Evolutionary conservation across 2,113 vertebrate genomes (phyloP), one percentile per base, ranked within the genome.

Genomic region (Laticauda laticaudata): DNA sequence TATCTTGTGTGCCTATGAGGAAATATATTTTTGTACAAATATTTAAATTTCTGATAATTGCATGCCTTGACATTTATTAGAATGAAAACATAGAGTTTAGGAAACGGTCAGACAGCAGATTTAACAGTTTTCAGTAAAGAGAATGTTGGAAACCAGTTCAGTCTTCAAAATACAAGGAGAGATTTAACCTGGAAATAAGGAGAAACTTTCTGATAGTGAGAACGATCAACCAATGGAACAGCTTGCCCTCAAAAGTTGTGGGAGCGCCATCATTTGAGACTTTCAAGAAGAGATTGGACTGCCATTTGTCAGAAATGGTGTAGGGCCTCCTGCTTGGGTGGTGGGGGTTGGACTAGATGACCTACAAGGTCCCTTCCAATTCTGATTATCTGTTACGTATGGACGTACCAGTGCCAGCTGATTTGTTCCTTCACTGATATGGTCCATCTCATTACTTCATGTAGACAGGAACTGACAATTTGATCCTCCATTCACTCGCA

Each of bases 21-120:
- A 87, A 26, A 48, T 87, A 81, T n/a, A 69, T 95, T 88, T 91
- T 89, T 91, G 53, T 93, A 93, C 94, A 96, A 97, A 96, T 97
- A 96, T 95, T 96, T 95, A 95, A 96, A 94, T 92, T 89, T 43
- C 88, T 94, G 92, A 89, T 96, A 95, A 93, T 18, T 94, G 89
- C 34, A 85, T 92, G 91, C 90, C 64, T 91, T 95, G 95, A 86
- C 59, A 92, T 95, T 96, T 95, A 95, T 93, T 93, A 91, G 57
- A 91, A 57, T 91, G 86, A 91, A 93, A 91, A 89, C 45, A 64
- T 94, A 93, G 89, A 88, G 64, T 93, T 81, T 93, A 51, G 26
- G n/a, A 91, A 92, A 95, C 12, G 5, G 2, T 39, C 95, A 95
- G 94, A 86, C 59, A 96, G 94, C 48, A 57, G 53, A 92, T 95